Evolutionary conservation across 2,113 vertebrate genomes (phyloP), one percentile per base, ranked within the genome.

Genomic region (Nycticorax nycticorax): DNA sequence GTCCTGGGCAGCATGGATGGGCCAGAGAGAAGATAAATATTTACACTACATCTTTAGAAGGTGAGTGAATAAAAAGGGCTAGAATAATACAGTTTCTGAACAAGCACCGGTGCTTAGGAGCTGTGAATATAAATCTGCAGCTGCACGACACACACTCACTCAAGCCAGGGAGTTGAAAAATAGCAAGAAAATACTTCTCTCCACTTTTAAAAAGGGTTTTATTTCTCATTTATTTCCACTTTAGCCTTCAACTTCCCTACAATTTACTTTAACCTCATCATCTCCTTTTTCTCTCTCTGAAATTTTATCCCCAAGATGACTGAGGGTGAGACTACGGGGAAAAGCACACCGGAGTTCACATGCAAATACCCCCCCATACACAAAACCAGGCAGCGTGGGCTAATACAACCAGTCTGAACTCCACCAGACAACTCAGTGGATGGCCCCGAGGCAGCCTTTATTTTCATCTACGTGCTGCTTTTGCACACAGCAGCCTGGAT

Each of bases 111-210:
- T 75, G 84, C 95, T 95, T 64, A 75, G 84, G 81, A 97, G 77
- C 92, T 92, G 71, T 50, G 84, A 94, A 92, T 91, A 97, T 96
- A 96, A 97, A 97, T 97, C 94, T 73, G 77, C 77, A 88, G 89
- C 87, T 67, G 72, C 76, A 24, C 0, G 33, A 93, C 91, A 89
- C 77, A 76, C 71, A 69, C 84, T 95, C 95, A 94, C 84, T 96
- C 91, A 95, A 96, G 92, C 69, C 95, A 95, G 89, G 67, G 94
- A 95, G 74, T 94, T 96, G 94, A 97, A 97, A 97, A 97, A 97
- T 94, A 91, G 94, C 91, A 73, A 91, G 92, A 95, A 95, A 95
- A 97, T 94, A 95, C 93, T 88, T 94, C 55, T 66, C 63, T 95
- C 62, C 87, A 47, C 81, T 85, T 95, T 91, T 91, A 95, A 95